Base-by-base conservation (phyloP, 2,797 vertebrate genomes). In the Anabacerthia variegaticeps region DNA sequence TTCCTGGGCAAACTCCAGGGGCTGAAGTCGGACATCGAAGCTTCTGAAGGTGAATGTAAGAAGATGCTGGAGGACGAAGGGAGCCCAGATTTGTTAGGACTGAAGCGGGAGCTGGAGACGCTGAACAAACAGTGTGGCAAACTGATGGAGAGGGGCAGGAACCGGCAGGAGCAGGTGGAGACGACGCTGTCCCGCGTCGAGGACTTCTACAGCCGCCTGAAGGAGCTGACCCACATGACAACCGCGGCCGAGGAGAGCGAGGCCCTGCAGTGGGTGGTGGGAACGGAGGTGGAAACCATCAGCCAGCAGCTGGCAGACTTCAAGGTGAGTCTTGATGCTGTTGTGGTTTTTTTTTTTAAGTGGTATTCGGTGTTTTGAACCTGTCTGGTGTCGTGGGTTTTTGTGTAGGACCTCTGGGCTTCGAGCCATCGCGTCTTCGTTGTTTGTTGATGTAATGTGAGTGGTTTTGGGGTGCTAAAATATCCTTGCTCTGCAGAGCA, bases 221-320 rank as follows among this genome's bases (percentile, higher is more conserved):
- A 97, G 23, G 98, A 98, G 67, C 98, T 99, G 97, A 99, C 96
- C 94, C 98, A 98, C 36, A 97, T 99, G 93, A 98, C 99, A 32
- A 76, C 98, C 1, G 97, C 96, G 0, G 99, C 99, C 0, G 99
- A 99, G 96, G 99, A 99, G 32, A 98, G 97, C 3, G 98, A 99
- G 89, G 98, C 98, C 0, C 75, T 98, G 16, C 99, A 99, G 97
- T 98, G 99, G 82, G 89, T 98, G 22, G 99, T 99, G 32, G 99
- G 99, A 10, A 98, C 99, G 0, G 99, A 99, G 97, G 99, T 99
- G 96, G 99, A 99, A 51, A 96, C 97, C 95, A 99, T 99, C 98
- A 99, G 98, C 94, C 99, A 99, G 87, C 99, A 99, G 93, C 95
- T 99, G 96, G 98, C 98, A 37, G 99, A 99, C 96, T 99, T 99